Conservation (phyloP, 2,888 invertebrate species). For the Hermodice carunculata region DNA sequence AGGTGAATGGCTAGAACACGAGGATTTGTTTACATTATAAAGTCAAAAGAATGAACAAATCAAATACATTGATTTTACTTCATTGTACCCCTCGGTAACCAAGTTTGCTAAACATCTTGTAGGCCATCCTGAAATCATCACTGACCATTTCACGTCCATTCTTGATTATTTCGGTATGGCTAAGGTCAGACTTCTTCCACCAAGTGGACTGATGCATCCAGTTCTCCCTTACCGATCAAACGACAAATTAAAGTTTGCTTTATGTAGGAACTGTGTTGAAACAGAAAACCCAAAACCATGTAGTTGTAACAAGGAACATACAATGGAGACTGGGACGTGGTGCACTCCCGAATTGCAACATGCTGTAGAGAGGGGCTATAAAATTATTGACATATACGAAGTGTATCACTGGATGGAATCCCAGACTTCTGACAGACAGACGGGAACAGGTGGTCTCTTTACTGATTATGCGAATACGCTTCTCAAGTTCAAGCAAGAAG, state of each 20-base stretch:
- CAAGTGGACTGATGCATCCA: slow-evolving; percentile 50
- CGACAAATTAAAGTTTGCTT: slow-evolving; percentile 57
- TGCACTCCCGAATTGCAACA: slow-evolving; percentile 59
- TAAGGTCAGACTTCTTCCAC: slow-evolving; percentile 50
- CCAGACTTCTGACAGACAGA: slow-evolving; percentile 33
- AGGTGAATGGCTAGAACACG: too few species aligned
- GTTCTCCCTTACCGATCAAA: slow-evolving; percentile 54
- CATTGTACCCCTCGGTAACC: too few species aligned
- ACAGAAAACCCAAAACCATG: slow-evolving; percentile 48
- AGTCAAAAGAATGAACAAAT: too few species aligned
- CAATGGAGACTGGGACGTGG: slow-evolving; percentile 58
- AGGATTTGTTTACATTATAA: too few species aligned
- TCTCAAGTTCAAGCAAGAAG: slow-evolving; percentile 49
- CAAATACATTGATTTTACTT: too few species aligned
- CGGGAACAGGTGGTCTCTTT: slow-evolving; percentile 49
- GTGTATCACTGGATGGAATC: slow-evolving; percentile 59
- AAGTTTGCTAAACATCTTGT: too few species aligned
- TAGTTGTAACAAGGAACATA: slow-evolving; percentile 48
- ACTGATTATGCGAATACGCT: slow-evolving; percentile 55
- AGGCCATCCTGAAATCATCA: slow-evolving; percentile 47
- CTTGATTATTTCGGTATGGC: slow-evolving; percentile 48
- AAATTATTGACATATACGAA: slow-evolving; percentile 54
- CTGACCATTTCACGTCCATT: slow-evolving; percentile 43
- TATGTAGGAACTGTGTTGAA: slow-evolving; percentile 61
- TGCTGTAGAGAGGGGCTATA: slow-evolving; percentile 58